These are phyloP conservation scores for Cryptocephalus moraei DNA, from an alignment of 2,888 invertebrate species.

Conservation along the genomic window DNA sequence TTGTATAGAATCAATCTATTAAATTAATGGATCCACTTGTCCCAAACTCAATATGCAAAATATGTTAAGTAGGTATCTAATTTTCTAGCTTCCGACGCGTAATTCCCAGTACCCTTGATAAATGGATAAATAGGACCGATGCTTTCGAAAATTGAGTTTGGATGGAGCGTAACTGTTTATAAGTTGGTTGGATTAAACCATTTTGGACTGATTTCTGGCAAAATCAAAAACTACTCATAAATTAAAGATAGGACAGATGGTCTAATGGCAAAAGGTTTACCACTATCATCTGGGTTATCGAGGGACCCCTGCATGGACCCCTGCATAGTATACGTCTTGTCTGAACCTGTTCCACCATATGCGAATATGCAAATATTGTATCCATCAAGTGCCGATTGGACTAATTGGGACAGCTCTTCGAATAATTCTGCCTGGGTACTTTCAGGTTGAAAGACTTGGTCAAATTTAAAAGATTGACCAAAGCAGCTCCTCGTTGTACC, in stretches of 20 bases:
- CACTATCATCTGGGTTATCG: slow-evolving; percentile 7
- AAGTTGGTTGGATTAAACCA: not conserved
- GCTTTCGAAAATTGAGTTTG: no score
- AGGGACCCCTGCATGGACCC: no score
- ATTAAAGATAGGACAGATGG: no score
- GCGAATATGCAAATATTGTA: slow-evolving; percentile 88
- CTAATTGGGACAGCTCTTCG: slow-evolving; percentile 71
- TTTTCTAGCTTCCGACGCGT: no score
- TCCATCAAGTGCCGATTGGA: slow-evolving; percentile 80
- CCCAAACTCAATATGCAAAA: no score
- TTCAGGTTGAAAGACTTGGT: slow-evolving; percentile 70
- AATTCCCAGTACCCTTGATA: no score
- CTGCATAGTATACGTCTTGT: slow-evolving; percentile 89
- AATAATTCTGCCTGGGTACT: slow-evolving; percentile 69
- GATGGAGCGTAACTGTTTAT: no score
- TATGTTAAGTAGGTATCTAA: no score
- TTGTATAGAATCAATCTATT: no score
- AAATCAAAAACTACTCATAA: not conserved
- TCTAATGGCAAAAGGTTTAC: slow-evolving; percentile 6
- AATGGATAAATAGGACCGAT: no score
- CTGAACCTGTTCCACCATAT: slow-evolving; percentile 85
- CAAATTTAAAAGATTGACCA: slow-evolving; percentile 64
- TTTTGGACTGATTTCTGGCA: no score
- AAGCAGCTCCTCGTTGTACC: slow-evolving; percentile 39
- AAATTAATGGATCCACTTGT: no score